Percentiles rank a stretch among this genome's conserved stretches.
Conservation (phyloP, 2,113 vertebrate species). For the Pelecanus crispus region DNA sequence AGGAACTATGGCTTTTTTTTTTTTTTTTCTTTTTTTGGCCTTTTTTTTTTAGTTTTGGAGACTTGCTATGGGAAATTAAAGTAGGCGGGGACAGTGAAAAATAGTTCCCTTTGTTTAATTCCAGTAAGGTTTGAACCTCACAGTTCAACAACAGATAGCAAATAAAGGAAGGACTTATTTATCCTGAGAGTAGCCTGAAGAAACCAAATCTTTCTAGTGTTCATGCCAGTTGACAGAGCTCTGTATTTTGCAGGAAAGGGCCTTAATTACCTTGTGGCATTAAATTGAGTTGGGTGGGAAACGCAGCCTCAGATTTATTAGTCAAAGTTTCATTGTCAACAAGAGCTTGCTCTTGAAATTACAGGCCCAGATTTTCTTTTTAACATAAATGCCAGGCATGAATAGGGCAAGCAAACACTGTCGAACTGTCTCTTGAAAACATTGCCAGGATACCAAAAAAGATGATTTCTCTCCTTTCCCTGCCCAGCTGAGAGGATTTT, state of each 20-base stretch:
- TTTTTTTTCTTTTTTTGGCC: fast-evolving
- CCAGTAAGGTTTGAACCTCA: background rate
- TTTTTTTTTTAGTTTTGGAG: background rate
- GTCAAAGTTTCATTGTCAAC: background rate
- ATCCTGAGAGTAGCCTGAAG: background rate
- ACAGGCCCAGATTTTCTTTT: background rate
- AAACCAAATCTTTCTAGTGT: background rate
- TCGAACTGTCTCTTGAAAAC: background rate
- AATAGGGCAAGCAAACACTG: background rate
- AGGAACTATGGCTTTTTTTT: background rate
- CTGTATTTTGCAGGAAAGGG: background rate
- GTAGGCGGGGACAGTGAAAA: background rate
- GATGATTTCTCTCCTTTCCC: background rate
- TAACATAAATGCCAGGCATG: background rate
- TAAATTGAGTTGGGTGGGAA: background rate
- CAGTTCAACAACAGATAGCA: background rate
- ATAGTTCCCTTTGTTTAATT: background rate
- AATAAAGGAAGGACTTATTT: background rate
- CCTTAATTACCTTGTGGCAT: background rate
- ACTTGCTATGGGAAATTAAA: background rate
- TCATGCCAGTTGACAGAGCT: background rate
- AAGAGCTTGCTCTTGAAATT: background rate
- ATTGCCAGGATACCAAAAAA: background rate
- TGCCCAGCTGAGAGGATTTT: background rate
- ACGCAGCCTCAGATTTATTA: background rate